Evolutionary conservation across 2,797 vertebrate genomes (phyloP), one percentile per base, ranked within the genome.

Genomic region (Characodon lateralis): DNA sequence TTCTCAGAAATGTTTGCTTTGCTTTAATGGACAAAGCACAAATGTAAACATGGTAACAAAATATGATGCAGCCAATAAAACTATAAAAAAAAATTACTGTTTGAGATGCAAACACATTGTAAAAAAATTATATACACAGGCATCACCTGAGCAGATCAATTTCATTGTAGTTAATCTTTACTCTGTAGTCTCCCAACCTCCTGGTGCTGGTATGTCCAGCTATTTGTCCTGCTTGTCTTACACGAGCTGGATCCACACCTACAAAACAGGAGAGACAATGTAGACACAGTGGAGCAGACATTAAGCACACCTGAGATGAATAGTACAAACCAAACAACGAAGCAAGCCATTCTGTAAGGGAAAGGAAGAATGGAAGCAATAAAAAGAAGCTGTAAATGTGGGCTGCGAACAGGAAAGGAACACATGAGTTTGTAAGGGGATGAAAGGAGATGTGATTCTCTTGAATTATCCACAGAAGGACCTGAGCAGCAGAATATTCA

Each of bases 161-260:
- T 86, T 99, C 98, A 3, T 94, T 96, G 93, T 97, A 98, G 95
- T 96, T 97, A 0, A 98, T 97, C 85, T 99, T 99, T 81, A 98
- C 96, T 85, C 96, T 94, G 93, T 99, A 99, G 89, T 99, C 96
- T 93, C 98, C 98, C 1, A 99, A 97, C 78, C 98, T 96, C 61
- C 98, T 95, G 83, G 97, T 98, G 93, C 98, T 98, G 92, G 95
- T 97, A 92, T 99, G 98, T 48, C 97, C 98, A 3, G 95, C 95
- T 69, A 99, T 96, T 86, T 95, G 88, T 39, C 96, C 96, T 0
- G 95, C 95, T 90, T 99, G 98, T 85, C 97, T 96, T 83, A 99
- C 95, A 22, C 97, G 97, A 48, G 95, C 93, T 5, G 96, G 89
- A 43, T 99, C 98, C 93, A 99, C 90, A 66, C 98, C 98, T 99